Evolutionary conservation across 2,797 vertebrate genomes (phyloP), one percentile per base, ranked within the genome.

Genomic region (Sarcophilus harrisii): DNA sequence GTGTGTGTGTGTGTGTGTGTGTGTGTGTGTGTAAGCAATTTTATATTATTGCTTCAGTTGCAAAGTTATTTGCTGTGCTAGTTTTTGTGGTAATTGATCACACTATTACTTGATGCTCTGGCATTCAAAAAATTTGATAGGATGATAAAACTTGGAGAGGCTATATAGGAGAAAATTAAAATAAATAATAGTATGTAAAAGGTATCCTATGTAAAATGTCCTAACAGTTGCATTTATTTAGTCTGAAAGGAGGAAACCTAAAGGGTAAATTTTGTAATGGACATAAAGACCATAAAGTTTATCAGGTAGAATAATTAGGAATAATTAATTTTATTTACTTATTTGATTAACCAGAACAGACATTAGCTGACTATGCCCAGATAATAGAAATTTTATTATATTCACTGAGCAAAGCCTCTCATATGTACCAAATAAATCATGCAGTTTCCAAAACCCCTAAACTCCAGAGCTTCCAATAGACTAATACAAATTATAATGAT

Each of bases 401-500:
- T 93, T 49, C 11, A 91, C 60, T 57, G 13, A 10, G 49, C n/a
- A 54, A 30, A 89, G 30, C n/a, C 91, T 94, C 54, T 96, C 57
- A 45, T 62, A 9, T 55, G 29, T 12, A 29, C 27, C 27, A 62
- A 58, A 93, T 27, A 58, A 57, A 91, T 92, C 45, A 18, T 54
- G 2, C 21, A 38, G 18, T 94, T 91, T 93, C n/a, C 30, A 89
- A 38, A 91, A 91, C 32, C 57, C 57, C 93, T 93, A 90, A 94
- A 92, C 49, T 95, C 45, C 93, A 38, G 45, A 93, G 91, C 90
- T 57, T 90, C 10, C 16, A 60, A 57, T 57, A 89, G 24, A 94
- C 87, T 52, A 87, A 45, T 94, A 60, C 62, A 95, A 90, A 95
- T 94, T 91, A 95, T 97, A 96, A 95, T 96, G 96, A 91, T 58